Percentiles rank a stretch among this genome's conserved stretches.
Evolutionary conservation across 1,140 invertebrate genomes (phyloP).

Genomic region (Pseudomyrmex cubaensis): DNA sequence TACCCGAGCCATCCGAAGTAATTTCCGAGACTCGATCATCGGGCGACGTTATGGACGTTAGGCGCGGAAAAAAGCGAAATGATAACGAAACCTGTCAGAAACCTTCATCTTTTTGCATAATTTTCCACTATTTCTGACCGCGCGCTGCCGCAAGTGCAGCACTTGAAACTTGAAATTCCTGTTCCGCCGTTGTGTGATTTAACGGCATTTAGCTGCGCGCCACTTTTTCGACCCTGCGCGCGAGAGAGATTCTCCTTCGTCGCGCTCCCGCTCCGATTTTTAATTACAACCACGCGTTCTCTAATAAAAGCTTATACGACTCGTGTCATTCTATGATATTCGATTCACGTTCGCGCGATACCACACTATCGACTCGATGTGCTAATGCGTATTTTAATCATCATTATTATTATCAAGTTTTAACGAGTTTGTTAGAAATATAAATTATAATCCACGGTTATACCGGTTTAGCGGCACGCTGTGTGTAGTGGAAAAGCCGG

Average conservation of each 20-base stretch:
- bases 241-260: constrained; percentile 1
- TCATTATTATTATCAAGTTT: constrained; percentile 42
- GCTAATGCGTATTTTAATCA: constrained; percentile 28
- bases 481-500: constrained; percentile 29
- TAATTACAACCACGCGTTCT: constrained; percentile 11
- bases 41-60: background rate
- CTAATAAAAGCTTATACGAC: background rate
- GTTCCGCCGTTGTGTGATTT: constrained; percentile 47
- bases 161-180: constrained; percentile 55
- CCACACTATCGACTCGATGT: background rate
- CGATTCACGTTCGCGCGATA: background rate
- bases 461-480: constrained; percentile 3
- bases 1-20: constrained; percentile 20
- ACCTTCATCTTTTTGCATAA: constrained; percentile 38
- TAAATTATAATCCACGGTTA: constrained; percentile 37
- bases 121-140: constrained; percentile 10
- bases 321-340: background rate
- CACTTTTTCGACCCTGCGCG: constrained; percentile 48
- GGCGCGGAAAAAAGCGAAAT: constrained; percentile 13
- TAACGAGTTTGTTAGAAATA: constrained; percentile 44
- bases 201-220: constrained; percentile 55
- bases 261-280: constrained; percentile 21
- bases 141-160: constrained; percentile 25
- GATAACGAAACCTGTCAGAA: constrained; percentile 58
- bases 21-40: constrained; percentile 48